Evolutionary conservation across 2,797 vertebrate species (phyloP).

Genomic region (Saxicola maurus): DNA sequence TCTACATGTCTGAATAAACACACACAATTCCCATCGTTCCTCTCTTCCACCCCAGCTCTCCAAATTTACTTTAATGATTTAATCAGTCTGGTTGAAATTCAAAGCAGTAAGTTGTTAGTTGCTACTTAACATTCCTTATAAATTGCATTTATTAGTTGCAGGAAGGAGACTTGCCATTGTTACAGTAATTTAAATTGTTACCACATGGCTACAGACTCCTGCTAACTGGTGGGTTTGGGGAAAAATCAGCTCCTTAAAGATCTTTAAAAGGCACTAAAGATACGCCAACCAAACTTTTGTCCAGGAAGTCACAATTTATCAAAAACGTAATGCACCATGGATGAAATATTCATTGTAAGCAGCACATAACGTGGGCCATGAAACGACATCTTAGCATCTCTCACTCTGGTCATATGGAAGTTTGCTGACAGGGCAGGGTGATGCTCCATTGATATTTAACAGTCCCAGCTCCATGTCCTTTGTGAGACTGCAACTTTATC

Average conservation of each 20-base stretch:
- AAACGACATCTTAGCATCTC: conserved; percentile 67
- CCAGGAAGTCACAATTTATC: conserved; percentile 67
- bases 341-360: conserved; percentile 62
- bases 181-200: conserved; percentile 78
- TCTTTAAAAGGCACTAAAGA: conserved; percentile 53
- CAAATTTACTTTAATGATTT: conserved; percentile 76
- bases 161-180: conserved; percentile 73
- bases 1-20: conserved; percentile 26
- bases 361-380: conserved; percentile 65
- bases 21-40: conserved; percentile 37
- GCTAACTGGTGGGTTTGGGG: conserved; percentile 62
- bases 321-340: conserved; percentile 66
- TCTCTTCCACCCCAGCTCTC: conserved; percentile 64
- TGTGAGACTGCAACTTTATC: conserved; percentile 28
- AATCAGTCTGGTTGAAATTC: conserved; percentile 78
- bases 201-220: conserved; percentile 70
- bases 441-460: conserved; percentile 68
- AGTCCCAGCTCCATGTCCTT: conserved; percentile 28
- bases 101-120: conserved; percentile 80
- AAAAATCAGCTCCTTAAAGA: conserved; percentile 66
- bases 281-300: conserved; percentile 65
- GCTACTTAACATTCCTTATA: conserved; percentile 83
- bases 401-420: conserved; percentile 42
- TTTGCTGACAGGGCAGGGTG: conserved; percentile 64
- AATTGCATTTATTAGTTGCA: conserved; percentile 83